Evolutionary conservation across 2,113 vertebrate genomes (phyloP).

Genomic region (Austrofundulus limnaeus): DNA sequence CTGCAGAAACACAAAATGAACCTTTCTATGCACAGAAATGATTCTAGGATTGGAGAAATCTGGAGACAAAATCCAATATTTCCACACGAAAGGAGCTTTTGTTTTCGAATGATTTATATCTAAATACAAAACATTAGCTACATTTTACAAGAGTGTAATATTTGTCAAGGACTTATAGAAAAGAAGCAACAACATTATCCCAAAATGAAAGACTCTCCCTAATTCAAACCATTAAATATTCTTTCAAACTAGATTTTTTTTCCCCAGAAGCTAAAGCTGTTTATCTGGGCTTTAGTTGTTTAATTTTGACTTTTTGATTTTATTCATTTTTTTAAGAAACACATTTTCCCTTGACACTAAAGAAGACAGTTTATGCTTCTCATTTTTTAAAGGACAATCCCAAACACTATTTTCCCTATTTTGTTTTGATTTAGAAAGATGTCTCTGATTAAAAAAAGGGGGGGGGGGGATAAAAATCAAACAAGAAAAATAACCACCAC

Average conservation of each 20-base stretch:
- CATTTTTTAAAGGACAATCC: constrained; percentile 4
- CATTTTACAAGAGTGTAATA: neutral
- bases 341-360: constrained; percentile 13
- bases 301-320: neutral
- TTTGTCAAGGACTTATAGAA: neutral
- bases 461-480: neutral
- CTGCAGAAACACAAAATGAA: constrained; percentile 8
- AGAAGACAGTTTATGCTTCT: neutral
- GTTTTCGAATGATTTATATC: neutral
- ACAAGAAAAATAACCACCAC: too few relatives aligned
- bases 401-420: neutral
- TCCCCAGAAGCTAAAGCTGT: neutral
- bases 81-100: neutral
- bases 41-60: neutral
- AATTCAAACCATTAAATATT: constrained; percentile 1
- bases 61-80: neutral
- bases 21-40: neutral
- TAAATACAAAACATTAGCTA: neutral
- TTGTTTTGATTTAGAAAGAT: neutral
- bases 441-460: neutral
- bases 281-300: neutral
- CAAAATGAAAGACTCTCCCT: neutral
- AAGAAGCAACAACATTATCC: neutral
- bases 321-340: neutral
- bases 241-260: neutral